Conservation (phyloP, 2,888 invertebrate genomes). For the Trisateles emortualis region DNA sequence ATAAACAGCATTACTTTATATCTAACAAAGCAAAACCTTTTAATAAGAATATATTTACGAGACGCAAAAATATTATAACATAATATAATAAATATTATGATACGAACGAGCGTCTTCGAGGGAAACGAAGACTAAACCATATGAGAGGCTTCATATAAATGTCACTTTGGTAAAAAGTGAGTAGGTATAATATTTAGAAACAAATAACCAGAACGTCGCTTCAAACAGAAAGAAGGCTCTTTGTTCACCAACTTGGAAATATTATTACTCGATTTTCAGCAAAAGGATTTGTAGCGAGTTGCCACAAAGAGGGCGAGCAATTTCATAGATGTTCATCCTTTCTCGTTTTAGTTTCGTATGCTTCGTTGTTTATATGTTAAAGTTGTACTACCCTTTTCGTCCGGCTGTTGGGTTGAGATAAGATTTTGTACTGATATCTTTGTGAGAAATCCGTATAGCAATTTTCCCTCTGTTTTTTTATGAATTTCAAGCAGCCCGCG, state of each 20-base stretch:
- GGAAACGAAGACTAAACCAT: constrained; percentile 27
- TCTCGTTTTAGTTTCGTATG: constrained; percentile 63
- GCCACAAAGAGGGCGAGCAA: constrained; percentile 66
- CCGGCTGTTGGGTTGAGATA: constrained; percentile 61
- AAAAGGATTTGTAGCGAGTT: constrained; percentile 62
- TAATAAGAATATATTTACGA: constrained; percentile 28
- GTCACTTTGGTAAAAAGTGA: constrained; percentile 52
- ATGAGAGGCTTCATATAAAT: constrained; percentile 48
- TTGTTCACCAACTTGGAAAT: constrained; percentile 79
- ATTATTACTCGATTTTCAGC: constrained; percentile 75
- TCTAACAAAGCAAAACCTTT: constrained; percentile 8
- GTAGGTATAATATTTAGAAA: constrained; percentile 60
- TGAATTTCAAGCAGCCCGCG: constrained; percentile 60
- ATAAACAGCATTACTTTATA: not conserved
- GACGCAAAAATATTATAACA: constrained; percentile 17
- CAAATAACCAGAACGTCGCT: constrained; percentile 63
- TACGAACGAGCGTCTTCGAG: constrained; percentile 21
- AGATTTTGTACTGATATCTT: constrained; percentile 56
- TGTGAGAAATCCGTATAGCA: constrained; percentile 54
- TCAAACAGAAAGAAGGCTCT: constrained; percentile 64
- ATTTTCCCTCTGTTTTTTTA: constrained; percentile 63
- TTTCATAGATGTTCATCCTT: constrained; percentile 66
- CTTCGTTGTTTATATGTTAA: constrained; percentile 69
- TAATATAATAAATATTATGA: constrained; percentile 31
- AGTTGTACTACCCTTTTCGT: constrained; percentile 62